phyloP scores from a whole-genome alignment of 2,113 vertebrate genomes.

The Catharus bicknelli region DNA sequence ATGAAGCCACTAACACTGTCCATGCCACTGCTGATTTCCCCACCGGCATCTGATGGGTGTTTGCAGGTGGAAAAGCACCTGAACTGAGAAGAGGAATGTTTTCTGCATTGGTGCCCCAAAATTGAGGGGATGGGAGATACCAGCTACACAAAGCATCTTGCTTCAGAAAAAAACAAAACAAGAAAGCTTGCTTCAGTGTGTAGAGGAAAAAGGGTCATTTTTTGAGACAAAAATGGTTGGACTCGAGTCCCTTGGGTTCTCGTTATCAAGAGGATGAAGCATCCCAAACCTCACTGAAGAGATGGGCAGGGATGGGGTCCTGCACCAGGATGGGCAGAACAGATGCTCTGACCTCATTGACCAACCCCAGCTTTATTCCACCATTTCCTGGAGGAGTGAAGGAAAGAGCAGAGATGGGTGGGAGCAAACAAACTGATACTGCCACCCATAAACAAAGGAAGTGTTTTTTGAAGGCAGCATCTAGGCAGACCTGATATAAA shows the following conservation, averaged over 20 bases:
- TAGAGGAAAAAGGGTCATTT: neutral
- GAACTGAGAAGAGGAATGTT: neutral
- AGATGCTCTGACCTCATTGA: neutral
- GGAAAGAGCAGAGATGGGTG: neutral
- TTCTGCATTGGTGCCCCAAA: neutral
- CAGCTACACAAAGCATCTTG: neutral
- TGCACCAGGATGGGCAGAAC: fast-evolving
- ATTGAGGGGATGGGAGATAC: neutral
- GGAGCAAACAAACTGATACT: neutral
- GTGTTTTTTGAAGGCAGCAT: neutral
- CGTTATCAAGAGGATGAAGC: neutral
- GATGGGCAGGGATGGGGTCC: neutral
- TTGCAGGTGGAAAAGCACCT: neutral
- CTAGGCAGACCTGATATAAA: neutral
- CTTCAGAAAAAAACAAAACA: neutral
- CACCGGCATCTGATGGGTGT: fast-evolving
- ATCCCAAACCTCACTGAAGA: neutral
- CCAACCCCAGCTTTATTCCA: neutral
- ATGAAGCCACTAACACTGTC: neutral
- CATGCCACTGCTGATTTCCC: fast-evolving
- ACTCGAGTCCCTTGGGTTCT: neutral
- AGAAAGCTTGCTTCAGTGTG: neutral
- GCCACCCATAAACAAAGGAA: neutral
- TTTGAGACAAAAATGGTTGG: fast-evolving
- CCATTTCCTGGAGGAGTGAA: neutral